Base-by-base conservation (phyloP, 2,113 vertebrate genomes). In the Noctilio leporinus region DNA sequence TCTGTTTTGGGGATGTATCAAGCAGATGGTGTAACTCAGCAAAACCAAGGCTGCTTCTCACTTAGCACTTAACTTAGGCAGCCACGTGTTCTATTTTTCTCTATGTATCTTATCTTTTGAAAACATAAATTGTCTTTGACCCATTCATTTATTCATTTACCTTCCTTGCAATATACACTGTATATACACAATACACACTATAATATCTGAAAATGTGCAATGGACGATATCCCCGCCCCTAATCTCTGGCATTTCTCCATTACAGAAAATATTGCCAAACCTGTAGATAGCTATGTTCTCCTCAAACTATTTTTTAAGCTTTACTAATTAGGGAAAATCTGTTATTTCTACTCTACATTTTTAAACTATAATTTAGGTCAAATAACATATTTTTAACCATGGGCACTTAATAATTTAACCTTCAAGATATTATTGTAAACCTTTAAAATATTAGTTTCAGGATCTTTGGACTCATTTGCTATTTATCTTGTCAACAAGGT, bases 341-440 rank as follows among this genome's bases (percentile, higher is more conserved):
- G 2, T 78, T 43, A 51, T 90, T 87, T 89, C 45, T 73, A 70
- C n/a, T 8, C 12, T 26, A 51, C 5, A 15, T 94, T 77, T 65
- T 96, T 55, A 89, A 77, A 45, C 35, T 91, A 35, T 67, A 73
- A 91, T 89, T 92, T 73, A 20, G 3, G 15, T 91, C 20, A 86
- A 91, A 83, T 89, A 93, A 57, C 86, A 82, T n/a, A 78, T 49
- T 24, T 93, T 73, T 82, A 75, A 59, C 67, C 59, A 73, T 67
- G 65, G 45, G 14, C 4, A 69, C 72, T 84, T 49, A 73, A 47
- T 33, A 9, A 88, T 85, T 87, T 81, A 92, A 86, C 65, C 47
- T 92, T 94, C 69, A 78, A 91, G 88, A 80, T 93, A 91, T 40
- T 69, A 72, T 38, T 90, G 92, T 8, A 96, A 92, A 53, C 16